Evolutionary conservation across 2,888 invertebrate genomes (phyloP).

Genomic region (Habrosyne pyritoides): DNA sequence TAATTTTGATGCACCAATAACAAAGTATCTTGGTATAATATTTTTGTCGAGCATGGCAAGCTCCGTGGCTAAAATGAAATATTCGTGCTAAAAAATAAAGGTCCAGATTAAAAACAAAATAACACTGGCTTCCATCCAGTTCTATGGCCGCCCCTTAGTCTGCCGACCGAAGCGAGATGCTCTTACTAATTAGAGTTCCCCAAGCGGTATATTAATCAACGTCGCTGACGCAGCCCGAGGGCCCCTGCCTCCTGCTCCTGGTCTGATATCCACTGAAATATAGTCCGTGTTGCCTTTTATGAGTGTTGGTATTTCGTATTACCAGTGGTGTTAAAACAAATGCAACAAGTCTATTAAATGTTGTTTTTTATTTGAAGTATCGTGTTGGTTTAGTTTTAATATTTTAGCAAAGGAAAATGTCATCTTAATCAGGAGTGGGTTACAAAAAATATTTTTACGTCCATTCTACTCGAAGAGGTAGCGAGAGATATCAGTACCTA

Average conservation of each 20-base stretch:
- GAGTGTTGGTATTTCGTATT: neutral
- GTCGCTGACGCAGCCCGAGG: conserved; percentile 14
- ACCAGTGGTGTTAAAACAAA: neutral
- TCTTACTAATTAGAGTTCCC: conserved; percentile 29
- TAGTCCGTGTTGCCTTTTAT: neutral
- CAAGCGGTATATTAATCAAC: conserved; percentile 24
- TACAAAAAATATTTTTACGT: no score
- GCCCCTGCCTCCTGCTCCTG: conserved; percentile 1
- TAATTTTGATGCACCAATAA: no score
- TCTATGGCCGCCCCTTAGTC: neutral
- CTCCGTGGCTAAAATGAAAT: no score
- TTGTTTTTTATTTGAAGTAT: neutral
- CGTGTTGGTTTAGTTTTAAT: no score
- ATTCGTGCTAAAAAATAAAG: neutral
- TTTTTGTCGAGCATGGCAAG: no score
- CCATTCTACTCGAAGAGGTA: no score
- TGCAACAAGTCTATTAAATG: neutral
- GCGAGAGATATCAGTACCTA: no score
- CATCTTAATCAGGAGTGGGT: no score
- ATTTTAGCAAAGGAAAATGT: no score
- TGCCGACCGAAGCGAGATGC: neutral
- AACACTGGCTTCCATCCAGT: neutral
- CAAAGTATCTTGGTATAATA: no score
- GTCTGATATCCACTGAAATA: neutral
- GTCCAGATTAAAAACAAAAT: neutral